Percentiles rank a stretch among this genome's conserved stretches.
These are phyloP conservation scores for Disparrhopalites patrizii DNA, from an alignment of 2,888 invertebrate genomes.

Conservation along the genomic window DNA sequence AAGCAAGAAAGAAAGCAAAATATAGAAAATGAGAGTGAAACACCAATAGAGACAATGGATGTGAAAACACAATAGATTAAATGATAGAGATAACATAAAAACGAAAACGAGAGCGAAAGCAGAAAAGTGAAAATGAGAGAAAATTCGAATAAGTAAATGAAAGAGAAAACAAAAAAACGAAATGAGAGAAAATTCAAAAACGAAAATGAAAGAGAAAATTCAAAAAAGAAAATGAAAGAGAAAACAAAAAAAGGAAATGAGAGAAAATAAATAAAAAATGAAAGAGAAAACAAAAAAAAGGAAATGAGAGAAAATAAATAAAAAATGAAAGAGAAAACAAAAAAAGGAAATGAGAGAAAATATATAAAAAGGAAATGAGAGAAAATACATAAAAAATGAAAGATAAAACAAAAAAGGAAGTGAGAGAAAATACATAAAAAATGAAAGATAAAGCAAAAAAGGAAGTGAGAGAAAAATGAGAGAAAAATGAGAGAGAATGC, in stretches of 20 bases:
- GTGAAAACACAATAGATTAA: neutral
- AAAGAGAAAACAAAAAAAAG: neutral
- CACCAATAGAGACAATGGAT: neutral
- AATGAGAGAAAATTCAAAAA: neutral
- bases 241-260: neutral
- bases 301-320: neutral
- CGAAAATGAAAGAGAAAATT: neutral
- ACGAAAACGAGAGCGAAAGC: neutral
- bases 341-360: too few relatives aligned
- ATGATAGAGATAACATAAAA: neutral
- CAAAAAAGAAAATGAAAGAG: neutral
- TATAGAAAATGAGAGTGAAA: neutral
- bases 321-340: too few relatives aligned
- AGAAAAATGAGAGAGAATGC: too few relatives aligned
- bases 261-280: neutral
- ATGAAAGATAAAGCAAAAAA: too few relatives aligned
- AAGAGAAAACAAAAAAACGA: too few relatives aligned
- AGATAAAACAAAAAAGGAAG: too few relatives aligned
- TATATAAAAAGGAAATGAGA: too few relatives aligned
- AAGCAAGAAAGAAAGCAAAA: too few relatives aligned
- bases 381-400: too few relatives aligned
- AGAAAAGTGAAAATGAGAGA: neutral
- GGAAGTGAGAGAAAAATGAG: too few relatives aligned
- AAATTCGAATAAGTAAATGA: neutral
- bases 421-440: too few relatives aligned